Evolutionary conservation across 2,888 invertebrate species (phyloP).

Genomic region (Chironomus tentans): DNA sequence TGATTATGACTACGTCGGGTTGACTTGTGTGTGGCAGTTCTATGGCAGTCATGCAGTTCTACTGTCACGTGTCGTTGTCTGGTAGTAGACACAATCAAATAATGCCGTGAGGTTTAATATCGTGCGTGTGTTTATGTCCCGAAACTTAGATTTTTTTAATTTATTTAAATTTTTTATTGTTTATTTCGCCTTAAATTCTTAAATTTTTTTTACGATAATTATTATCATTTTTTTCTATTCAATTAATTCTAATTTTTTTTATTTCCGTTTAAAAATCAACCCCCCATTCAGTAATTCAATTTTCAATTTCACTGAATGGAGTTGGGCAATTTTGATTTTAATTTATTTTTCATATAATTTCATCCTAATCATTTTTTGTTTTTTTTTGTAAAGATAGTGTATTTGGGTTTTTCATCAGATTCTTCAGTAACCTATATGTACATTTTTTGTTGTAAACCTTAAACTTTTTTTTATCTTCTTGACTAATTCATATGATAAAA

Average conservation of each 20-base stretch:
- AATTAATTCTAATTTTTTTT: not conserved
- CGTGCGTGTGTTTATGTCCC: not conserved
- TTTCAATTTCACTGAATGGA: too few species aligned
- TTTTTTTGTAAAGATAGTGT: conserved; percentile 17
- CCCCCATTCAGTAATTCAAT: too few species aligned
- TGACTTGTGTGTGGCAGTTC: too few species aligned
- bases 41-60: too few species aligned
- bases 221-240: not conserved
- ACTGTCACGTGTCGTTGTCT: too few species aligned
- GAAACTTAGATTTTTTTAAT: not conserved
- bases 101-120: too few species aligned
- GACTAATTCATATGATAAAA: conserved; percentile 12
- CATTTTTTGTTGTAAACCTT: not conserved
- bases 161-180: conserved; percentile 6
- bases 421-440: conserved; percentile 20
- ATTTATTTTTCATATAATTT: not conserved
- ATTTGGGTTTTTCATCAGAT: conserved; percentile 26
- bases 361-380: not conserved
- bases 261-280: too few species aligned
- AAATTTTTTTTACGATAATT: too few species aligned
- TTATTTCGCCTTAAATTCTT: conserved; percentile 11
- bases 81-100: too few species aligned
- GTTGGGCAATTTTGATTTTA: too few species aligned
- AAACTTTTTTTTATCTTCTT: not conserved
- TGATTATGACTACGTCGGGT: too few species aligned